Conservation (phyloP, 1,140 invertebrate species). For the Dendrolimus kikuchii region DNA sequence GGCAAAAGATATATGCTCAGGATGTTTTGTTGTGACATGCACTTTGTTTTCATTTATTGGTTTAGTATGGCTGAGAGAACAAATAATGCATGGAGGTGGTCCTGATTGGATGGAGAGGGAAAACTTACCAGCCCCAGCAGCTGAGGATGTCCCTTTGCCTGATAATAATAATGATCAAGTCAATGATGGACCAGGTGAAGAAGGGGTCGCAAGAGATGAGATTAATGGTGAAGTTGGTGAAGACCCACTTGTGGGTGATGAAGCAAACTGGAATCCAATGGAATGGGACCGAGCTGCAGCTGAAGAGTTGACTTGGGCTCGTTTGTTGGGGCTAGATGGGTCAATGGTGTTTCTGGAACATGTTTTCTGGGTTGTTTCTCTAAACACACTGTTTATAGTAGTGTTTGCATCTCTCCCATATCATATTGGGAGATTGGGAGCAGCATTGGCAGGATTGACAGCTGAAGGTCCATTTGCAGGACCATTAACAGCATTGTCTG, state of each 20-base stretch:
- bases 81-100: conserved; percentile 97
- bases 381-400: conserved; percentile 97
- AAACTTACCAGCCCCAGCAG: conserved; percentile 59
- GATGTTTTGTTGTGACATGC: conserved; percentile 96
- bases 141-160: conserved; percentile 47
- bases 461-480: conserved; percentile 91
- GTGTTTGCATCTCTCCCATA: conserved; percentile 96
- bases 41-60: conserved; percentile 98
- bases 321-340: conserved; percentile 95
- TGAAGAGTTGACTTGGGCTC: conserved; percentile 98
- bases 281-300: conserved; percentile 98
- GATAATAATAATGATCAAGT: conserved; percentile 61
- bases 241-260: conserved; percentile 79
- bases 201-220: conserved; percentile 46
- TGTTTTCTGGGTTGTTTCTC: conserved; percentile 98
- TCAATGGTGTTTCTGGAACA: conserved; percentile 98
- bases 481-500: conserved; percentile 91
- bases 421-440: conserved; percentile 91
- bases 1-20: conserved; percentile 94
- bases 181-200: conserved; percentile 47
- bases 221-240: conserved; percentile 59
- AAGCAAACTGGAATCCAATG: conserved; percentile 98
- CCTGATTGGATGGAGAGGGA: conserved; percentile 94
- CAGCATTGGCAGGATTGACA: conserved; percentile 84
- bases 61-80: conserved; percentile 96